Evolutionary conservation across 1,140 invertebrate species (phyloP).

Genomic region (Drosophila hydei): DNA sequence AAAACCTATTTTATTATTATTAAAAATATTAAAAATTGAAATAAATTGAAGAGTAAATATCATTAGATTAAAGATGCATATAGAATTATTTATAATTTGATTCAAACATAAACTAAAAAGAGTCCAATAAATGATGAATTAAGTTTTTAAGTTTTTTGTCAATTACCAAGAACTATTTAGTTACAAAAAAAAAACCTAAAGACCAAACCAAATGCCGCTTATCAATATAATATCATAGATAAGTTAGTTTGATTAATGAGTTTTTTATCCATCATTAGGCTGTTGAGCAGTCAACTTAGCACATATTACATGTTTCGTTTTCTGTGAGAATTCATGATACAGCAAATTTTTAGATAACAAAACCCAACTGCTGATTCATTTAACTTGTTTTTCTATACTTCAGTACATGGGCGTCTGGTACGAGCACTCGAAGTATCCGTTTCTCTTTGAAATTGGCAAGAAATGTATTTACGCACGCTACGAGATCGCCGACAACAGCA

Average conservation of each 20-base stretch:
- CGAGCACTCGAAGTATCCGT: slow-evolving; percentile 91
- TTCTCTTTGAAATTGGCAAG: slow-evolving; percentile 89
- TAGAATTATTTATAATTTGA: no score
- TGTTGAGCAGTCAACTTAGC: no score
- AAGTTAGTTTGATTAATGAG: not conserved
- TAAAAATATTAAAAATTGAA: no score
- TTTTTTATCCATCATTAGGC: not conserved
- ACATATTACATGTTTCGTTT: not conserved
- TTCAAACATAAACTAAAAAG: not conserved
- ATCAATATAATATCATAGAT: not conserved
- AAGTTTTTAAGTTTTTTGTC: not conserved
- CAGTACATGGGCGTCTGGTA: slow-evolving; percentile 91
- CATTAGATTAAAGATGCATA: no score
- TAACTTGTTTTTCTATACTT: not conserved
- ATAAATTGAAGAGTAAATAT: no score
- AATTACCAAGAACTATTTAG: not conserved
- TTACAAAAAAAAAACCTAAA: not conserved
- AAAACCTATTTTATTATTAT: no score
- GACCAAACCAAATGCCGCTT: not conserved
- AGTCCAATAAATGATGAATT: not conserved
- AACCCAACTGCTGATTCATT: not conserved
- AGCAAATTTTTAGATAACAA: not conserved
- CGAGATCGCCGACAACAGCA: slow-evolving; percentile 85
- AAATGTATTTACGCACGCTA: slow-evolving; percentile 91
- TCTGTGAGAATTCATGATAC: not conserved